Evolutionary conservation across 2,113 vertebrate species (phyloP).

Genomic region (Indicator indicator): DNA sequence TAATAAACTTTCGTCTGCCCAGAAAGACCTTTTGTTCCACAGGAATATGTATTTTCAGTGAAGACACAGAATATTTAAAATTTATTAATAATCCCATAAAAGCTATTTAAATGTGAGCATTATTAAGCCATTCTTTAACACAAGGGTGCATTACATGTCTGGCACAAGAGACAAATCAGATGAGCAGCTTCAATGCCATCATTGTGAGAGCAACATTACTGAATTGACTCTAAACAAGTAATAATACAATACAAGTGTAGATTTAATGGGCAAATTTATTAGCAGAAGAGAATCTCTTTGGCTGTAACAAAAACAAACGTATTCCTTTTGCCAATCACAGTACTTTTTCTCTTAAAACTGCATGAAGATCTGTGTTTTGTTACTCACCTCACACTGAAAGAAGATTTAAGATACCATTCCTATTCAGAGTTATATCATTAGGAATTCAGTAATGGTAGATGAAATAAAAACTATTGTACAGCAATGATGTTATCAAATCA

Average conservation of each 20-base stretch:
- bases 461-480: slow-evolving; percentile 8
- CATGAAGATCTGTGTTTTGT: slow-evolving; percentile 20
- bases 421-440: slow-evolving; percentile 54
- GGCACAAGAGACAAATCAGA: slow-evolving; percentile 2
- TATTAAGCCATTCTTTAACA: slow-evolving; percentile 12
- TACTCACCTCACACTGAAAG: neutral
- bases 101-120: neutral
- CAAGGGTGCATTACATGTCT: neutral
- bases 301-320: slow-evolving; percentile 28
- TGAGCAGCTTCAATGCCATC: neutral
- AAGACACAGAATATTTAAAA: slow-evolving; percentile 34
- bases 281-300: slow-evolving; percentile 28
- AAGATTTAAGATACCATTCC: slow-evolving; percentile 2
- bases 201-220: slow-evolving; percentile 12
- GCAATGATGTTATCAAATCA: neutral
- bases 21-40: slow-evolving; percentile 17
- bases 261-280: slow-evolving; percentile 56
- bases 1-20: neutral
- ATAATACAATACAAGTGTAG: slow-evolving; percentile 34
- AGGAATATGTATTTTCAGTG: neutral
- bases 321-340: slow-evolving; percentile 10
- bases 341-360: neutral
- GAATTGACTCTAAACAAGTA: slow-evolving; percentile 10
- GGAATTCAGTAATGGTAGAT: slow-evolving; percentile 23
- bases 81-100: neutral